Evolutionary conservation across 2,888 invertebrate species (phyloP).

Genomic region (Dichetophora obliterata): DNA sequence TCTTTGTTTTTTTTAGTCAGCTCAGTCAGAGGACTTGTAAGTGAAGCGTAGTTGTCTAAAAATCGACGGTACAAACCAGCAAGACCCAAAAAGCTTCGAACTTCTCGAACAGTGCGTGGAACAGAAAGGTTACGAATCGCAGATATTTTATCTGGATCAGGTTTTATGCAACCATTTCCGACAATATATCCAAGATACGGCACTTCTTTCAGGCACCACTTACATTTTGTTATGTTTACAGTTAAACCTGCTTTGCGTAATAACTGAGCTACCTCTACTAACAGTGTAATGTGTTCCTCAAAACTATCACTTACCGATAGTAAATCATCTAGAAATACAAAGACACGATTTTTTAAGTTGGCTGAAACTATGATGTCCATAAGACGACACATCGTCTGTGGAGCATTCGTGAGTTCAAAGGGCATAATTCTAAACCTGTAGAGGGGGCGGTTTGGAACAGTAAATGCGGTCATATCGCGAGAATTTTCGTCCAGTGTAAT

Average conservation of each 20-base stretch:
- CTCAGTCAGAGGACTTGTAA: background rate
- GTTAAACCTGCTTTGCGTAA: background rate
- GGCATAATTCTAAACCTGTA: constrained; percentile 7
- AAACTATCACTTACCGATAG: background rate
- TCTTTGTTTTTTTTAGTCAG: background rate
- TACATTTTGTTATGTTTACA: background rate
- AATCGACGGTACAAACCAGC: background rate
- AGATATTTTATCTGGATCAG: background rate
- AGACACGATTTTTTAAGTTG: too few relatives aligned
- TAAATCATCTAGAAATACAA: too few relatives aligned
- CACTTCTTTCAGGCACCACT: constrained; percentile 1
- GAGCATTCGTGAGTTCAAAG: background rate
- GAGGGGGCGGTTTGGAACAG: constrained; percentile 30
- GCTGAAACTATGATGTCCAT: background rate
- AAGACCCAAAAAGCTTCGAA: background rate
- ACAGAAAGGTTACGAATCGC: background rate
- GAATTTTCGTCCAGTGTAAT: constrained; percentile 29
- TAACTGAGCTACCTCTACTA: background rate
- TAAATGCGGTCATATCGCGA: constrained; percentile 33
- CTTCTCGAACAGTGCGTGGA: background rate
- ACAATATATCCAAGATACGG: background rate
- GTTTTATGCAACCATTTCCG: constrained; percentile 11
- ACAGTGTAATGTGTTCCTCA: background rate
- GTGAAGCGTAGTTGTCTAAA: background rate
- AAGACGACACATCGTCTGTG: constrained; percentile 6